Conservation (phyloP, 2,113 vertebrate genomes). For the Apteryx owenii region DNA sequence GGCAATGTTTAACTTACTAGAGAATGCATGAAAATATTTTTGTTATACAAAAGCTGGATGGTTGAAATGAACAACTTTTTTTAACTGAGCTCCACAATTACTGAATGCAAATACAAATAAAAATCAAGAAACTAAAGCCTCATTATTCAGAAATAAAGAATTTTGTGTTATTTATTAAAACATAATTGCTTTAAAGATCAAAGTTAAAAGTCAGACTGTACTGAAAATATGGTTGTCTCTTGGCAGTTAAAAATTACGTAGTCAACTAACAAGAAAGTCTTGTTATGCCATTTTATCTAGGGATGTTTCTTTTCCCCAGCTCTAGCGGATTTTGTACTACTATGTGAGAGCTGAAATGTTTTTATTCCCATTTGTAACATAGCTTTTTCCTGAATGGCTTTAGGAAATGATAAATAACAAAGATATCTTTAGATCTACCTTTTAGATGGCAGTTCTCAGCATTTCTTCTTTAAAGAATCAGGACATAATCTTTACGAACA, state of each 20-base stretch:
- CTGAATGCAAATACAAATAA: background rate
- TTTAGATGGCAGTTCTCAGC: background rate
- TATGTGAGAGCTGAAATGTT: background rate
- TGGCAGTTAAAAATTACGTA: background rate
- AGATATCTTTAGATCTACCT: background rate
- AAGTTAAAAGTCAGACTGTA: constrained; percentile 18
- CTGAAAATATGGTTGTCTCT: background rate
- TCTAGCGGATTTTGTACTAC: background rate
- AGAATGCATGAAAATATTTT: background rate
- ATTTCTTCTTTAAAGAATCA: background rate
- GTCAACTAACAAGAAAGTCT: background rate
- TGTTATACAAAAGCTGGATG: background rate
- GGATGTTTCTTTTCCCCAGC: background rate
- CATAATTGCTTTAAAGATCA: constrained; percentile 23
- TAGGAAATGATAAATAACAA: background rate
- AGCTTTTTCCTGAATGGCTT: background rate
- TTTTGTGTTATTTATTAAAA: constrained; percentile 60
- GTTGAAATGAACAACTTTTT: background rate
- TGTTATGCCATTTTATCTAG: background rate
- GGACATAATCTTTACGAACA: background rate
- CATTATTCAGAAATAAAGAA: constrained; percentile 21
- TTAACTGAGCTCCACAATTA: background rate
- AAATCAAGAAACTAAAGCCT: constrained; percentile 33
- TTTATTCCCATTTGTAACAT: background rate
- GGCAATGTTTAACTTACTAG: background rate